Evolutionary conservation across 2,888 invertebrate species (phyloP), one percentile per base, ranked within the genome.

Genomic region (Synanthedon formicaeformis): DNA sequence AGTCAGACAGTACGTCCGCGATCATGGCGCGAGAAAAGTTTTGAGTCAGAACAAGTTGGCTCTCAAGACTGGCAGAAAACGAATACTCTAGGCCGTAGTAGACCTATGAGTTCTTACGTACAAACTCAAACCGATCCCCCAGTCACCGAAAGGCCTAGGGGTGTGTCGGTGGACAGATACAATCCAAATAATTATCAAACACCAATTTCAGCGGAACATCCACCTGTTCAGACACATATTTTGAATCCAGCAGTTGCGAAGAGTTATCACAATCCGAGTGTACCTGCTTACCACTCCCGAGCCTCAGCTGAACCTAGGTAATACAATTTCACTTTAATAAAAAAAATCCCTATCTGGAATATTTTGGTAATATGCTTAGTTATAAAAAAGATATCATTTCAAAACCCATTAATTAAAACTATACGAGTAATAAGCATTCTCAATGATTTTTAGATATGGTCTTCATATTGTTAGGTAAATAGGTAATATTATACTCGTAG

Each of bases 251-350:
- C 71, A 5, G 77, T 75, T 2, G 58, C 61, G 13, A 73, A 73
- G 55, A 71, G 73, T 51, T 77, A 82, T 59, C 81, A 84, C 62
- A 85, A 84, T 69, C 88, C 81, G n/a, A 81, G 72, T 55, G 81
- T 81, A 65, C 87, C 82, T 72, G 89, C 78, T 68, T 90, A 78
- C 66, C 87, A 79, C 62, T 71, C 74, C 55, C 85, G 81, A 72
- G 79, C 80, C 65, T 84, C 87, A 67, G 85, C 78, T 71, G 87
- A 87, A 81, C 79, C 83, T 62, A 82, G 85, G 87, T 85, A 60
- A 73, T 3, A 8, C 34, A 34, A 16, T 34, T 8, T 34, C 8
- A 27, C 27, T 27, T 27, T 27, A 8, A 27, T 27, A 27, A 27
- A 6, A 27, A 27, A 27, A 1, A 1, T n/a, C 8, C 27, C 8